phyloP scores from a whole-genome alignment of 2,888 invertebrate genomes.

The Trachelus stipa region DNA sequence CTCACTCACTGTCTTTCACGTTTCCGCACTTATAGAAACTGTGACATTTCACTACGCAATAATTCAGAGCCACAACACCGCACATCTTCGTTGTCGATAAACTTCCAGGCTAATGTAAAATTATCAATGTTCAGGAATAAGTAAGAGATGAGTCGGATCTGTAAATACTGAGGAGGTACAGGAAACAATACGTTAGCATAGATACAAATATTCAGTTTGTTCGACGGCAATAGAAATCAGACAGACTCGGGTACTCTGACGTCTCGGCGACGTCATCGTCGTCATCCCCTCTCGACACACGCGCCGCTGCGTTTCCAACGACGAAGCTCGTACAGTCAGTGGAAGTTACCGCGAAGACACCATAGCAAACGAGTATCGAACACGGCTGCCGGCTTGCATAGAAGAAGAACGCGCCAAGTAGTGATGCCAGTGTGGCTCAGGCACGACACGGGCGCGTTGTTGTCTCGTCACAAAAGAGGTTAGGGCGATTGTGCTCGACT shows the following conservation, averaged over 20 bases:
- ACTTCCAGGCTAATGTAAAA: not conserved
- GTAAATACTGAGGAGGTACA: not conserved
- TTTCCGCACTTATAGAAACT: not conserved
- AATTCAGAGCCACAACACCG: not conserved
- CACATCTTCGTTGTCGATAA: not conserved
- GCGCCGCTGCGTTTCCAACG: not conserved
- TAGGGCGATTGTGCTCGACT: conserved; percentile 8
- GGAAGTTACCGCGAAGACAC: conserved; percentile 41
- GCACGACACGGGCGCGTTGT: conserved; percentile 39
- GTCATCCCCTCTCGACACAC: not conserved
- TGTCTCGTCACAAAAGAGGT: conserved; percentile 20
- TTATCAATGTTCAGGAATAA: not conserved
- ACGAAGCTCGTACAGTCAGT: not conserved
- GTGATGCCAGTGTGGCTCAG: conserved; percentile 44
- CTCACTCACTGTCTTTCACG: not conserved
- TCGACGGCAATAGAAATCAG: not conserved
- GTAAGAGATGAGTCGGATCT: not conserved
- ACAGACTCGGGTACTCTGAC: not conserved
- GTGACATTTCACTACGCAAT: not conserved
- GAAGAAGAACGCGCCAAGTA: conserved; percentile 31
- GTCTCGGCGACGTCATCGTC: not conserved
- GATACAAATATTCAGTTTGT: not conserved
- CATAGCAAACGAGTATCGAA: conserved; percentile 40
- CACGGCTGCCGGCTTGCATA: conserved; percentile 36
- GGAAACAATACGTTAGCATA: not conserved